Percentiles rank a stretch among this genome's conserved stretches.
phyloP scores from a whole-genome alignment of 2,797 vertebrate species.

The Pristis pectinata region DNA sequence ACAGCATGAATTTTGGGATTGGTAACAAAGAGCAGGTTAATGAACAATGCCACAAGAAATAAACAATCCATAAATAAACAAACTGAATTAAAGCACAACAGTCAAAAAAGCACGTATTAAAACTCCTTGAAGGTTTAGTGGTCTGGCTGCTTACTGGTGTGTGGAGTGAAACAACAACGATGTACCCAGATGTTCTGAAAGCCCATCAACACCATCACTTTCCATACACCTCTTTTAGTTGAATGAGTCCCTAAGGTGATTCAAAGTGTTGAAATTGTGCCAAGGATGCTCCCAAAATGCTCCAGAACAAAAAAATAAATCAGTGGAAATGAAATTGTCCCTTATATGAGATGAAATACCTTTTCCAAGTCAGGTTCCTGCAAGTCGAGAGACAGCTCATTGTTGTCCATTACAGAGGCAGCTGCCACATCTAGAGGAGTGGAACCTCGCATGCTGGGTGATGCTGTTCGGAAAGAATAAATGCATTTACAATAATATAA shows the following conservation, averaged over 20 bases:
- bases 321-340: neutral
- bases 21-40: neutral
- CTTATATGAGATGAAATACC: conserved; percentile 51
- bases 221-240: neutral
- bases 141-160: neutral
- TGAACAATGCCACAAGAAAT: neutral
- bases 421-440: conserved; percentile 95
- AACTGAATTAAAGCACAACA: neutral
- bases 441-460: conserved; percentile 93
- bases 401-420: conserved; percentile 98
- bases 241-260: neutral
- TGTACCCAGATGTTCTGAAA: neutral
- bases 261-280: neutral
- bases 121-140: neutral
- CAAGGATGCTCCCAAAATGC: too few species aligned
- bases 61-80: neutral
- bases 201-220: neutral
- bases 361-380: conserved; percentile 95
- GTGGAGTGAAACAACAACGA: neutral
- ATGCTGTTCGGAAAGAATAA: conserved; percentile 61
- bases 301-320: neutral
- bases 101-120: neutral
- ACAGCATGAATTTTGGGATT: neutral
- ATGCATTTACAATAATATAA: neutral
- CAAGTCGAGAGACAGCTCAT: conserved; percentile 84